Percentiles rank a stretch among this genome's conserved stretches.
Conservation (phyloP, 1,140 invertebrate genomes). For the Drosophila sulfurigaster region DNA sequence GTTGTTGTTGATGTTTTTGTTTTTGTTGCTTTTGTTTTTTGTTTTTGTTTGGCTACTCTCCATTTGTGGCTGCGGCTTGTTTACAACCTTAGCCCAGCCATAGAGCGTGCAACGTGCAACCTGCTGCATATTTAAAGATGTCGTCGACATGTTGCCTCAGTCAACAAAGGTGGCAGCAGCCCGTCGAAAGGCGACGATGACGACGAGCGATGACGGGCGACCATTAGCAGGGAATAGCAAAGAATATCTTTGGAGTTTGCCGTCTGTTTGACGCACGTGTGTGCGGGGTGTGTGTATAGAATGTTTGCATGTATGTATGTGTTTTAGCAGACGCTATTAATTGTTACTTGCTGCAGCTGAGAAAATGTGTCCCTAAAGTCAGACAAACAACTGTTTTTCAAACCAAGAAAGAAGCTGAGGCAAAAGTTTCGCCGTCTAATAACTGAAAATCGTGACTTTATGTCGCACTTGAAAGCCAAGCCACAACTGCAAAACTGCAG, state of each 20-base stretch:
- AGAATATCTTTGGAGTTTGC: conserved; percentile 65
- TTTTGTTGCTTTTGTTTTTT: conserved; percentile 53
- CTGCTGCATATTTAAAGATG: conserved; percentile 78
- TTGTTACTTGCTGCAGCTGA: conserved; percentile 72
- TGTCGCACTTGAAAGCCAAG: conserved; percentile 75
- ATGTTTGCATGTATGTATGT: neutral
- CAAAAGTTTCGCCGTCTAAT: conserved; percentile 73
- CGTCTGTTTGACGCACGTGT: conserved; percentile 57
- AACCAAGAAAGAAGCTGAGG: conserved; percentile 29
- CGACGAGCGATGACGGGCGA: conserved; percentile 39
- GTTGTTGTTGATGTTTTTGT: conserved; percentile 40
- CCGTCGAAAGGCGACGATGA: conserved; percentile 58
- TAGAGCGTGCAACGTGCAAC: conserved; percentile 48
- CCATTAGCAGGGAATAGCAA: conserved; percentile 60
- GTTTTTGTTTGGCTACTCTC: conserved; percentile 56
- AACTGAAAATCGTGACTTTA: conserved; percentile 83
- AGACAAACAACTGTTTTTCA: conserved; percentile 58
- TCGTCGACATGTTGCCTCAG: conserved; percentile 48
- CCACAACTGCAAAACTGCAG: conserved; percentile 7
- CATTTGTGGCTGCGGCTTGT: conserved; percentile 72
- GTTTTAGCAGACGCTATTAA: conserved; percentile 75
- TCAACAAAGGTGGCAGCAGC: conserved; percentile 67
- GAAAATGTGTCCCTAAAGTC: conserved; percentile 50
- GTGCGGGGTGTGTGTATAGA: conserved; percentile 10
- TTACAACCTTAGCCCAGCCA: conserved; percentile 48